Percentiles rank a stretch among this genome's conserved stretches.
These are phyloP conservation scores for Hemicrepidius hirtus DNA, from an alignment of 2,888 invertebrate species.

Conservation along the genomic window DNA sequence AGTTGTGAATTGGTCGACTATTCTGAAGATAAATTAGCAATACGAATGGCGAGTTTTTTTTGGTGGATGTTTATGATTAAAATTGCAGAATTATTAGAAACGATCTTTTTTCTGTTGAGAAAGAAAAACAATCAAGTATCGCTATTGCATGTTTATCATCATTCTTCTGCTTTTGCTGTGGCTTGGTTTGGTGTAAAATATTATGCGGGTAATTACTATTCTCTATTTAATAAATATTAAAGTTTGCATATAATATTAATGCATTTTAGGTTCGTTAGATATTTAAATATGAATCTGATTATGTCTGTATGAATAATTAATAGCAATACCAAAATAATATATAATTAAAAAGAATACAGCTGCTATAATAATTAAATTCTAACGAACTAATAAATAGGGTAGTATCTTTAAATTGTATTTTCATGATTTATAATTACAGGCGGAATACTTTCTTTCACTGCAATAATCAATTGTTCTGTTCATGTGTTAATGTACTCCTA, in stretches of 20 bases:
- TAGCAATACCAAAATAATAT: no score
- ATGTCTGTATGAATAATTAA: no score
- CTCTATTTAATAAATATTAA: background rate
- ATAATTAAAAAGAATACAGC: no score
- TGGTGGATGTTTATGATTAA: constrained; percentile 81
- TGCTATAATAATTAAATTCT: no score
- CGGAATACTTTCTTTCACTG: constrained; percentile 78
- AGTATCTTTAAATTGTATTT: background rate
- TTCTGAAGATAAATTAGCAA: constrained; percentile 76
- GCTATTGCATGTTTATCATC: constrained; percentile 84
- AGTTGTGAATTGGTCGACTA: constrained; percentile 84
- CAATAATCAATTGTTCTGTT: constrained; percentile 80
- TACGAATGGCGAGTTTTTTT: constrained; percentile 73
- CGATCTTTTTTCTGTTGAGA: constrained; percentile 81
- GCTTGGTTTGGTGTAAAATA: constrained; percentile 79
- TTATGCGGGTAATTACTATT: constrained; percentile 77
- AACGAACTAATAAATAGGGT: no score
- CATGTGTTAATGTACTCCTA: constrained; percentile 88
- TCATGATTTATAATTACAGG: constrained; percentile 72
- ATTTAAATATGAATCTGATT: no score
- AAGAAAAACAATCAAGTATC: constrained; percentile 84
- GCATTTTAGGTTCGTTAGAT: no score
- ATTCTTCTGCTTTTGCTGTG: constrained; percentile 76
- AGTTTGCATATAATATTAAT: no score
- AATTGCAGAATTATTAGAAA: constrained; percentile 80